Evolutionary conservation across 2,113 vertebrate genomes (phyloP).

Genomic region (Nothobranchius kuhntae): DNA sequence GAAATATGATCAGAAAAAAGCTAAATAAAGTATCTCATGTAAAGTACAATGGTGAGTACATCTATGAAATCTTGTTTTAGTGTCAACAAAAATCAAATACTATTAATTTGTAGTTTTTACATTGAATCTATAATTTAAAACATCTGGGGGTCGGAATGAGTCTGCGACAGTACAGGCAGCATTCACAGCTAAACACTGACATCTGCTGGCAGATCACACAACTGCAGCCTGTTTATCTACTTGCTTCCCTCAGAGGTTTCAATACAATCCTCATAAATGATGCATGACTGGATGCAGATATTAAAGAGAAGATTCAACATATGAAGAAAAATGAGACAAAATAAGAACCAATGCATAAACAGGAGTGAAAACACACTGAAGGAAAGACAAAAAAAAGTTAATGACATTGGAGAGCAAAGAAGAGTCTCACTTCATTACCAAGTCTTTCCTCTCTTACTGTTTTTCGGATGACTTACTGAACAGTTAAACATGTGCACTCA

Average conservation of each 20-base stretch:
- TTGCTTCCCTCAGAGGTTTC: background rate
- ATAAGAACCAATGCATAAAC: background rate
- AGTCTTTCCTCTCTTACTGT: background rate
- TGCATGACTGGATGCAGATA: background rate
- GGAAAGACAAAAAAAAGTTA: too few species aligned
- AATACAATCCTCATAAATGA: conserved; percentile 18
- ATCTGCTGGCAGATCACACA: background rate
- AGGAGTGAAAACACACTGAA: too few species aligned
- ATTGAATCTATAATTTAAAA: background rate
- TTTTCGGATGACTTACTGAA: conserved; percentile 5
- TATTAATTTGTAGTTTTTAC: too few species aligned
- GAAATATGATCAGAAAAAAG: too few species aligned
- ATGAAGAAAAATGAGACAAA: background rate
- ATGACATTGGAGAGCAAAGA: too few species aligned
- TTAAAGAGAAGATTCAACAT: background rate
- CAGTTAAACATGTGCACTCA: background rate
- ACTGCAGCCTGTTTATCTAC: conserved; percentile 11
- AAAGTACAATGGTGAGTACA: too few species aligned
- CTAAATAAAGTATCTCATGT: too few species aligned
- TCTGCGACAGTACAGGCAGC: background rate
- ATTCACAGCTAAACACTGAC: conserved; percentile 26
- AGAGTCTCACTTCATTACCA: background rate
- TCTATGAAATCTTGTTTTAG: too few species aligned
- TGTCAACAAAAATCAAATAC: too few species aligned
- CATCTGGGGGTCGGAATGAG: background rate